These are phyloP conservation scores for Hylomyscus alleni DNA, from an alignment of 2,797 vertebrate species.

Conservation along the genomic window DNA sequence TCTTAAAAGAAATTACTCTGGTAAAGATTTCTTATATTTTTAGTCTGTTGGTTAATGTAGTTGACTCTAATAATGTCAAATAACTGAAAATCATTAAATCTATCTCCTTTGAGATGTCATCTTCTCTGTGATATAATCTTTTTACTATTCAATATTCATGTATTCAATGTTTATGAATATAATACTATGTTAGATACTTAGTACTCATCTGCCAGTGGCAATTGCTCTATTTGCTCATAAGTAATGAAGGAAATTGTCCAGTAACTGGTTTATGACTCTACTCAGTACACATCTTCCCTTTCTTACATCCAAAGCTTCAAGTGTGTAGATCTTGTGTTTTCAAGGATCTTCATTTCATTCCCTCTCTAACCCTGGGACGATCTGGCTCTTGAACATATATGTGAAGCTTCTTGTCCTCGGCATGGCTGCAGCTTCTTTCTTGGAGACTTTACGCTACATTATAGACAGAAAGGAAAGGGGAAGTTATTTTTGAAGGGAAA, in stretches of 20 bases:
- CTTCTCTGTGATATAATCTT: slow-evolving; percentile 30
- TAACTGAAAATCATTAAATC: neutral
- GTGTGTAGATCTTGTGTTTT: slow-evolving; percentile 35
- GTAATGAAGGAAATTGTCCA: neutral
- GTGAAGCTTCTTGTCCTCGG: neutral
- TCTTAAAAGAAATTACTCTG: slow-evolving; percentile 40
- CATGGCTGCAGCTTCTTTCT: neutral
- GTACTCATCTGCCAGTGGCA: neutral
- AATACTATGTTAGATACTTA: slow-evolving; percentile 23
- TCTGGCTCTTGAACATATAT: neutral
- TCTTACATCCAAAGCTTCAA: neutral
- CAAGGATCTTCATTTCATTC: slow-evolving; percentile 47
- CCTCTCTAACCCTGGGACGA: neutral
- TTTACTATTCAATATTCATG: slow-evolving; percentile 51
- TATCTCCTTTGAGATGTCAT: neutral
- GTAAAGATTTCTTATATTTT: slow-evolving; percentile 51
- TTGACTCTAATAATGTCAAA: slow-evolving; percentile 41
- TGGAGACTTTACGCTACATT: neutral
- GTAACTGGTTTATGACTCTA: slow-evolving; percentile 20
- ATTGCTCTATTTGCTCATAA: neutral
- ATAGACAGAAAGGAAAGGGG: slow-evolving; percentile 29
- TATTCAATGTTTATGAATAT: slow-evolving; percentile 49
- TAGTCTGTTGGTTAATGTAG: slow-evolving; percentile 5
- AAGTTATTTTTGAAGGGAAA: slow-evolving; percentile 39
- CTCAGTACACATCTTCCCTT: slow-evolving; percentile 5